phyloP scores from a whole-genome alignment of 2,113 vertebrate species.

The Tetrao urogallus region DNA sequence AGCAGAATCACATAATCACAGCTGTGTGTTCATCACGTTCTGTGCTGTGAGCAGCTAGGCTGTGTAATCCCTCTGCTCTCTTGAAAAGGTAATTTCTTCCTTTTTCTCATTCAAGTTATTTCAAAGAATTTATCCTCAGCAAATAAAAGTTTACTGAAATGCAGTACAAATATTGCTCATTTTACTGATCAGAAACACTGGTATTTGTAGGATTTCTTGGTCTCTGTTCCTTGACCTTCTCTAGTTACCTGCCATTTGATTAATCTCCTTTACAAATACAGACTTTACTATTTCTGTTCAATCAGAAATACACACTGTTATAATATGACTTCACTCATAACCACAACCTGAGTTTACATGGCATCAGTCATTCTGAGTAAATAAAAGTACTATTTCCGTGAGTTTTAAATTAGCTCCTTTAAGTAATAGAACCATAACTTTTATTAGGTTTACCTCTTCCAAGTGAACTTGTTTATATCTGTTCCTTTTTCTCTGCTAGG shows the following conservation, averaged over 20 bases:
- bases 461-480: background rate
- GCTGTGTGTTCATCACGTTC: background rate
- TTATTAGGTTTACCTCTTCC: background rate
- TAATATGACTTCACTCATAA: background rate
- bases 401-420: background rate
- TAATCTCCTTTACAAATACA: background rate
- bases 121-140: background rate
- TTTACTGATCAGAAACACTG: background rate
- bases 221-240: background rate
- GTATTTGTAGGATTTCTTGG: background rate
- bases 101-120: background rate
- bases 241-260: background rate
- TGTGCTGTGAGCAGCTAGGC: background rate
- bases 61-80: background rate
- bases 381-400: background rate
- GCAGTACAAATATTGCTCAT: background rate
- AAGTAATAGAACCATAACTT: background rate
- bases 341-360: background rate
- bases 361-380: background rate
- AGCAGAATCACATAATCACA: background rate
- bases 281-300: background rate
- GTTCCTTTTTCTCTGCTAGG: background rate
- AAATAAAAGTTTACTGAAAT: background rate
- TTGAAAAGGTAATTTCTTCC: background rate
- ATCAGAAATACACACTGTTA: background rate